Percentiles rank a stretch among this genome's conserved stretches.
phyloP scores from a whole-genome alignment of 1,140 invertebrate genomes.

The Streblospio benedicti region DNA sequence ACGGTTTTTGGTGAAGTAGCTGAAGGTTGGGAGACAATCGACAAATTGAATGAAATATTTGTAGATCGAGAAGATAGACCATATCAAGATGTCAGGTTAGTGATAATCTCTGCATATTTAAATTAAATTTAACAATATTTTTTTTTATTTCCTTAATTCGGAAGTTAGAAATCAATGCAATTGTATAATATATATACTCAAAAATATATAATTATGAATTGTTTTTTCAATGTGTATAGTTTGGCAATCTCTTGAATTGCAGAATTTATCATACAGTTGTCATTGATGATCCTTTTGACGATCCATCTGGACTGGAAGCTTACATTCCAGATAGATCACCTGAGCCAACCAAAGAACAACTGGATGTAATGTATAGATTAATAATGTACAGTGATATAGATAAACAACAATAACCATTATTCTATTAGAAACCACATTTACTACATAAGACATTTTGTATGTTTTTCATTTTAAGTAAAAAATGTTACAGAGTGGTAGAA shows the following conservation, averaged over 20 bases:
- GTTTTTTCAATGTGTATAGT: no score
- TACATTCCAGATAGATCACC: constrained; percentile 73
- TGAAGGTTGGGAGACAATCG: constrained; percentile 83
- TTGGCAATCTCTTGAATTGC: no score
- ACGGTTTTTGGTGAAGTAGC: constrained; percentile 88
- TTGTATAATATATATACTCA: no score
- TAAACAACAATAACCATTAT: neutral
- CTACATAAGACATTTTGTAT: neutral
- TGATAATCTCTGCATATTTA: no score
- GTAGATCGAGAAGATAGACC: constrained; percentile 85
- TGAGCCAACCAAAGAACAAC: constrained; percentile 68
- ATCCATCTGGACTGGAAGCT: constrained; percentile 64
- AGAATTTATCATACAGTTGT: constrained; percentile 95
- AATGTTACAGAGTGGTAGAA: constrained; percentile 63
- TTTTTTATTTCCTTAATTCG: neutral
- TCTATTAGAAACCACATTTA: neutral
- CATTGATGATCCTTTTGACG: constrained; percentile 90
- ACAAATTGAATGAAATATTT: constrained; percentile 85
- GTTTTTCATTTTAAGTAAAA: neutral
- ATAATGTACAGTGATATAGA: neutral
- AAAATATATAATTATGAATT: no score
- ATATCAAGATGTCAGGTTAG: constrained; percentile 78
- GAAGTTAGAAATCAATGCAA: no score
- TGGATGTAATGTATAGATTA: constrained; percentile 51
- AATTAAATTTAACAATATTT: no score